Evolutionary conservation across 1,140 invertebrate species (phyloP).

Genomic region (Drosophila tani): DNA sequence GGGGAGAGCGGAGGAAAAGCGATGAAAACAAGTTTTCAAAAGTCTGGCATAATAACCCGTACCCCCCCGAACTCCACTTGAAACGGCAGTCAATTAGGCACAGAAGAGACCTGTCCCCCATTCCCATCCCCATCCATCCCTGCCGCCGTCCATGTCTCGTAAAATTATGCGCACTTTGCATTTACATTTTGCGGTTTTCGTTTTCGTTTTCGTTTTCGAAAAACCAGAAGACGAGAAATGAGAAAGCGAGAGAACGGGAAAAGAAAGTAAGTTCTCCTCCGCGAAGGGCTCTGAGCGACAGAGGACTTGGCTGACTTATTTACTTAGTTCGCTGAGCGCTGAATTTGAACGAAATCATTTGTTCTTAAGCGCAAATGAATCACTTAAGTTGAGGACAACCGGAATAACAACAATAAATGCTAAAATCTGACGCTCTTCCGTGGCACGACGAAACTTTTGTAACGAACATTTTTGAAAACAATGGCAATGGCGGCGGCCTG

Average conservation of each 20-base stretch:
- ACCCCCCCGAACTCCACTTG: constrained; percentile 34
- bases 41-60: constrained; percentile 60
- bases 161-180: constrained; percentile 78
- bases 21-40: constrained; percentile 56
- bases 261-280: constrained; percentile 21
- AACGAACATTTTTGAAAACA: constrained; percentile 53
- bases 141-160: constrained; percentile 13
- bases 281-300: constrained; percentile 18
- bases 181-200: constrained; percentile 77
- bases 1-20: constrained; percentile 1
- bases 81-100: constrained; percentile 67
- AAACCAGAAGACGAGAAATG: neutral
- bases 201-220: constrained; percentile 2
- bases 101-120: constrained; percentile 51
- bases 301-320: constrained; percentile 67
- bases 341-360: constrained; percentile 74
- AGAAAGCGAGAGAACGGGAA: constrained; percentile 19
- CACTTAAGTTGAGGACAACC: constrained; percentile 65
- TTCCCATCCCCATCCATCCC: neutral
- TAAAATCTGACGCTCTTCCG: constrained; percentile 53
- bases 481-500: constrained; percentile 6
- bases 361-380: constrained; percentile 81
- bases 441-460: constrained; percentile 39
- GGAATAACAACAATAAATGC: constrained; percentile 49
- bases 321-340: constrained; percentile 74